These are phyloP conservation scores for Nephrotoma guestfalica DNA, from an alignment of 2,888 invertebrate genomes.

Conservation along the genomic window DNA sequence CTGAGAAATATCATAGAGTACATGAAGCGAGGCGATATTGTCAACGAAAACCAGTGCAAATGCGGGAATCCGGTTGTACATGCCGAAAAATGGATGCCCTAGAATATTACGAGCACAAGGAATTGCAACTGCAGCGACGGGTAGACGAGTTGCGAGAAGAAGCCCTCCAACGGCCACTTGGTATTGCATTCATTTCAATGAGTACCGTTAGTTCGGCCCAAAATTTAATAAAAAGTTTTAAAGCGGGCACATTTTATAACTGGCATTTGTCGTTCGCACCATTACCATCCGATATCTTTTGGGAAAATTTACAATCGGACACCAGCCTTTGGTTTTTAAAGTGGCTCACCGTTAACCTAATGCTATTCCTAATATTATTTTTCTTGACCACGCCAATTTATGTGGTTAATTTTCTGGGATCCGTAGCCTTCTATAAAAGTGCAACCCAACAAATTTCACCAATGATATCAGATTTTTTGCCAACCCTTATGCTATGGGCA, in stretches of 20 bases:
- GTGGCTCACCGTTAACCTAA: slow-evolving; percentile 64
- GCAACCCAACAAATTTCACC: slow-evolving; percentile 26
- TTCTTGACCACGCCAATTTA: slow-evolving; percentile 89
- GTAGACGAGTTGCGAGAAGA: slow-evolving; percentile 63
- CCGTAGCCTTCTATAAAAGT: neutral
- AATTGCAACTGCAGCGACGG: slow-evolving; percentile 54
- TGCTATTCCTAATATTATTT: slow-evolving; percentile 67
- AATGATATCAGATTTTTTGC: slow-evolving; percentile 71
- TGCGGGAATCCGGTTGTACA: slow-evolving; percentile 60
- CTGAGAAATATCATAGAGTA: slow-evolving; percentile 57
- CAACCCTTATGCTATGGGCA: slow-evolving; percentile 75
- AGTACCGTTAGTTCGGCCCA: slow-evolving; percentile 51
- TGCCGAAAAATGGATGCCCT: slow-evolving; percentile 70
- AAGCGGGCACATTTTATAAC: slow-evolving; percentile 44
- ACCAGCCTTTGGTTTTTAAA: slow-evolving; percentile 75
- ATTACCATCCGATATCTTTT: slow-evolving; percentile 82
- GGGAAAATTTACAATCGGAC: slow-evolving; percentile 81
- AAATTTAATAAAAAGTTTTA: slow-evolving; percentile 49
- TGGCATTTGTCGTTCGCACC: slow-evolving; percentile 83
- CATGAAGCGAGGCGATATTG: slow-evolving; percentile 68
- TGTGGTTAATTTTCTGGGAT: slow-evolving; percentile 56
- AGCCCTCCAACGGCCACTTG: slow-evolving; percentile 68
- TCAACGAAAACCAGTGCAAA: slow-evolving; percentile 58
- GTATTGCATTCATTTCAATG: slow-evolving; percentile 83
- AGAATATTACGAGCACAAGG: slow-evolving; percentile 70